Conservation (phyloP, 1,140 invertebrate genomes). For the Scaptomyza graminum region DNA sequence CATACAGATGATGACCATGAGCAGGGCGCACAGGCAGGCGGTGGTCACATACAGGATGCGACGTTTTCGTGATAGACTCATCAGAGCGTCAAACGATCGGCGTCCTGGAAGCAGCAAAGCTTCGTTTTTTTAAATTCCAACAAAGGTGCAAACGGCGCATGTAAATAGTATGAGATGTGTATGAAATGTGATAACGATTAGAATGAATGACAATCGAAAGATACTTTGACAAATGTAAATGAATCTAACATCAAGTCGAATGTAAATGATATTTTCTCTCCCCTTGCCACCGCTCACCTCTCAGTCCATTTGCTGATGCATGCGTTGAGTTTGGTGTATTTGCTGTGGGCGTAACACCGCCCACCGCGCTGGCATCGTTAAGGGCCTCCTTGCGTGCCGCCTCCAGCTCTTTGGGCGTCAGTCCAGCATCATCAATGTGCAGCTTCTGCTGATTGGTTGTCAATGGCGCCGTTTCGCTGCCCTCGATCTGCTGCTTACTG, state of each 20-base stretch:
- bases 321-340: slow-evolving; percentile 69
- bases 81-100: slow-evolving; percentile 74
- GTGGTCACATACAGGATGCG: slow-evolving; percentile 76
- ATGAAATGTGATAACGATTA: slow-evolving; percentile 11
- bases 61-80: slow-evolving; percentile 74
- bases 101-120: slow-evolving; percentile 81
- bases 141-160: neutral
- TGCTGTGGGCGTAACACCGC: slow-evolving; percentile 58
- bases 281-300: slow-evolving; percentile 62
- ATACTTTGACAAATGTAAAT: no score
- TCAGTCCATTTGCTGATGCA: slow-evolving; percentile 72
- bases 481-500: slow-evolving; percentile 71
- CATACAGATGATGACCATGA: slow-evolving; percentile 76
- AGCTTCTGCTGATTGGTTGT: slow-evolving; percentile 80
- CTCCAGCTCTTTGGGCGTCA: slow-evolving; percentile 73
- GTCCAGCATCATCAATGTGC: slow-evolving; percentile 67
- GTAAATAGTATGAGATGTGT: slow-evolving; percentile 24
- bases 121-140: slow-evolving; percentile 29
- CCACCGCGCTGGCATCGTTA: slow-evolving; percentile 32
- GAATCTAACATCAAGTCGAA: no score
- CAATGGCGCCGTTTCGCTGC: slow-evolving; percentile 77
- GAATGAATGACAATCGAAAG: neutral
- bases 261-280: no score
- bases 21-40: slow-evolving; percentile 74
- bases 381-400: slow-evolving; percentile 63